Conservation (phyloP, 2,797 vertebrate genomes). For the Hyperoplus immaculatus region DNA sequence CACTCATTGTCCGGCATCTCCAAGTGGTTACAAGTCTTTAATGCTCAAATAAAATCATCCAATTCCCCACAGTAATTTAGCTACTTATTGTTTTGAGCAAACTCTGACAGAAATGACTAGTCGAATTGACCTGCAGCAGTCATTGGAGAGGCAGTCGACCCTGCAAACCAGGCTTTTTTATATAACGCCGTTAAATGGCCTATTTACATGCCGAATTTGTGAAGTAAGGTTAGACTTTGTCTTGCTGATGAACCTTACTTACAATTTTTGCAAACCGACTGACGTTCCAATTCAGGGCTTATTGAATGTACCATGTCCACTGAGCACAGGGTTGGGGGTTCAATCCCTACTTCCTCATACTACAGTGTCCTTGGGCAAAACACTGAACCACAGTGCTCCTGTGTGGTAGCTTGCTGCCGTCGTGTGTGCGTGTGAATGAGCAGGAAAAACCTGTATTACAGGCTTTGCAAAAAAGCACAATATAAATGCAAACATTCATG, state of each 20-base stretch:
- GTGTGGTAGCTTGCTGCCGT: too few species aligned
- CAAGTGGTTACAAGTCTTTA: conserved; percentile 58
- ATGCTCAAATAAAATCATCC: conserved; percentile 53
- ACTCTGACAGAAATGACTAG: neutral
- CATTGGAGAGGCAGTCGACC: conserved; percentile 30
- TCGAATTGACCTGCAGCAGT: conserved; percentile 10
- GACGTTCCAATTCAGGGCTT: neutral
- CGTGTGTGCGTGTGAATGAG: too few species aligned
- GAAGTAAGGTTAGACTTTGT: neutral
- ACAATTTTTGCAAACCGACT: conserved; percentile 12
- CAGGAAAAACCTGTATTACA: too few species aligned
- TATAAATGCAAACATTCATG: too few species aligned
- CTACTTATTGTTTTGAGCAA: conserved; percentile 1
- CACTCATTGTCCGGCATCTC: conserved; percentile 70
- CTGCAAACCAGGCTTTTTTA: conserved; percentile 46
- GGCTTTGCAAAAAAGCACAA: too few species aligned
- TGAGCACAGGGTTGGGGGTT: too few species aligned
- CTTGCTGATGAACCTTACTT: neutral
- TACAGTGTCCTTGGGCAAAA: too few species aligned
- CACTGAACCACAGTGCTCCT: too few species aligned
- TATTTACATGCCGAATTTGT: conserved; percentile 24
- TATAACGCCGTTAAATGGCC: conserved; percentile 33
- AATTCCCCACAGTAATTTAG: neutral
- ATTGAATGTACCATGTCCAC: conserved; percentile 1
- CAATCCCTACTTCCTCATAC: too few species aligned